These are phyloP conservation scores for Alligator sinensis DNA, from an alignment of 2,113 vertebrate genomes.

Conservation along the genomic window DNA sequence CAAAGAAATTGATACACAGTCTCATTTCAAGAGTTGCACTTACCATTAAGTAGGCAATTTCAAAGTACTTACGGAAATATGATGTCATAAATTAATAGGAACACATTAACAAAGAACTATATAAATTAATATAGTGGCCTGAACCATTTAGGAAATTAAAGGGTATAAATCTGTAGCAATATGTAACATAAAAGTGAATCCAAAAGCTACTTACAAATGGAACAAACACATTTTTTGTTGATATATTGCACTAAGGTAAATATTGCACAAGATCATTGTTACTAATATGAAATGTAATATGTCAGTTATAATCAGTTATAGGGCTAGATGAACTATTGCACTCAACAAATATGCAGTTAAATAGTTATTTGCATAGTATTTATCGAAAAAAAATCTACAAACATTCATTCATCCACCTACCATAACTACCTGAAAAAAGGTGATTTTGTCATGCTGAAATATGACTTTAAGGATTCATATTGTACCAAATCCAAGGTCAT, in stretches of 20 bases:
- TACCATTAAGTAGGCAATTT: constrained; percentile 38
- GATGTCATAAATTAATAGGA: constrained; percentile 17
- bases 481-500: background rate
- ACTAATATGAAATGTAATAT: background rate
- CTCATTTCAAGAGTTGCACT: constrained; percentile 16
- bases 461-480: background rate
- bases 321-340: background rate
- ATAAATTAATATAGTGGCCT: constrained; percentile 34
- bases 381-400: background rate
- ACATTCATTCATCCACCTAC: background rate
- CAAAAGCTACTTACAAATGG: background rate
- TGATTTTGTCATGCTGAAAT: background rate
- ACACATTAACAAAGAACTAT: background rate
- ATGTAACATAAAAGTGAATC: background rate
- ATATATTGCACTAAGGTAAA: background rate
- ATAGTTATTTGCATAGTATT: background rate
- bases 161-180: constrained; percentile 14
- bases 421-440: background rate
- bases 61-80: constrained; percentile 12
- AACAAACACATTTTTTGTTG: background rate
- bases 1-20: constrained; percentile 13
- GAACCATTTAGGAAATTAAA: constrained; percentile 9
- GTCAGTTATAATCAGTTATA: background rate
- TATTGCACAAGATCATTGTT: background rate
- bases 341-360: background rate